These are phyloP conservation scores for Synergus japonicus DNA, from an alignment of 2,888 invertebrate species.

Conservation along the genomic window DNA sequence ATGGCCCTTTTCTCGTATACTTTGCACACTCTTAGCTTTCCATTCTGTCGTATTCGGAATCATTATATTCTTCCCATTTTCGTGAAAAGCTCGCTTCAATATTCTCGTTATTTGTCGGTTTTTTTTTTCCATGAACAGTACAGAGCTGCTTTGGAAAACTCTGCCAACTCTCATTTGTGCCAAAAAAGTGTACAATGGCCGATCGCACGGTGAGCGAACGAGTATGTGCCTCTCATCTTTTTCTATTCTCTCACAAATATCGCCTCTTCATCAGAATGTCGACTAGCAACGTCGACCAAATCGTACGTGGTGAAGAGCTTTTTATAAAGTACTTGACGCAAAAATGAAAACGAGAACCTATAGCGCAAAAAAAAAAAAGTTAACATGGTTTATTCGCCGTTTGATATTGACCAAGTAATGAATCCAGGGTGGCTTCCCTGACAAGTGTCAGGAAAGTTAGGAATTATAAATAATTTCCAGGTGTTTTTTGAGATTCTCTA, in stretches of 20 bases:
- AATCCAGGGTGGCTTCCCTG: background rate
- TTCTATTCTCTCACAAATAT: constrained; percentile 28
- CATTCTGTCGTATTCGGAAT: background rate
- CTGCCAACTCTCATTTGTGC: constrained; percentile 31
- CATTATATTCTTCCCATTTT: background rate
- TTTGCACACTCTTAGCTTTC: background rate
- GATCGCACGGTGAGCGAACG: constrained; percentile 18
- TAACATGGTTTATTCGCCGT: background rate
- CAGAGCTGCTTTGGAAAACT: constrained; percentile 15
- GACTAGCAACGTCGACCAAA: constrained; percentile 16
- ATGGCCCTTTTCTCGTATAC: background rate
- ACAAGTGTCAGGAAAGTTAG: too few relatives aligned
- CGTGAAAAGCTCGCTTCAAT: background rate
- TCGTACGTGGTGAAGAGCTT: constrained; percentile 27
- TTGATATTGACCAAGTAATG: background rate
- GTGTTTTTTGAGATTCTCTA: too few relatives aligned
- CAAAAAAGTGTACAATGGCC: constrained; percentile 29
- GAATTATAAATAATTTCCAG: too few relatives aligned
- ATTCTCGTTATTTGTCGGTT: constrained; percentile 12
- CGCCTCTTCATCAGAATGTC: constrained; percentile 36
- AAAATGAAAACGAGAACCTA: constrained; percentile 23
- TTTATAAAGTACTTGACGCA: constrained; percentile 6
- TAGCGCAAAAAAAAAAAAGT: background rate
- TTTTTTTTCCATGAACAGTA: constrained; percentile 13
- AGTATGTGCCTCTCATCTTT: background rate